These are phyloP conservation scores for Hypselothyrea guttata DNA, from an alignment of 2,888 invertebrate genomes.

Conservation along the genomic window DNA sequence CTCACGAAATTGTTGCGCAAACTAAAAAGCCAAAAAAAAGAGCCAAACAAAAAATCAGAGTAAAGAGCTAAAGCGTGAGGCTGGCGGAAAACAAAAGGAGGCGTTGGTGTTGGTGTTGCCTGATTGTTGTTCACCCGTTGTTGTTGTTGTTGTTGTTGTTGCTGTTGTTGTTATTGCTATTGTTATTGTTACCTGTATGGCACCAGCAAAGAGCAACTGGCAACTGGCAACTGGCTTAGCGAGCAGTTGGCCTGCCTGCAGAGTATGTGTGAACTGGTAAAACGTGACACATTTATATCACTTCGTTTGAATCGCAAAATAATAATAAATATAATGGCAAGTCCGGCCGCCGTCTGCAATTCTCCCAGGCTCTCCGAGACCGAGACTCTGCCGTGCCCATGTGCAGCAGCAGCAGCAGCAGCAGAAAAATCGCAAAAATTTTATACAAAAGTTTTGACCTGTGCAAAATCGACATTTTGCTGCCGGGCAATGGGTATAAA, in stretches of 20 bases:
- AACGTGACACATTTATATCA: slow-evolving; percentile 82
- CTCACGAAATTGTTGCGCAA: slow-evolving; percentile 80
- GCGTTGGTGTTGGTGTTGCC: slow-evolving; percentile 77
- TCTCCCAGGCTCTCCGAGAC: slow-evolving; percentile 46
- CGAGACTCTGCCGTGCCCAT: slow-evolving; percentile 64
- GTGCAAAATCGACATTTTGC: slow-evolving; percentile 64
- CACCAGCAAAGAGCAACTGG: slow-evolving; percentile 22
- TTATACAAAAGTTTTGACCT: slow-evolving; percentile 49
- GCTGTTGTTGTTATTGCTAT: slow-evolving; percentile 26
- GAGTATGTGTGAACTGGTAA: slow-evolving; percentile 82
- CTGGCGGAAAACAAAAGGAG: slow-evolving; percentile 74
- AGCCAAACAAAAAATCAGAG: slow-evolving; percentile 62
- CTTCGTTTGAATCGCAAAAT: slow-evolving; percentile 81
- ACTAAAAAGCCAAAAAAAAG: slow-evolving; percentile 57
- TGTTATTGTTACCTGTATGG: slow-evolving; percentile 68
- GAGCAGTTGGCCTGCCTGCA: slow-evolving; percentile 53
- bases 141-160: slow-evolving; percentile 28
- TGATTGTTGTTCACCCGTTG: slow-evolving; percentile 57
- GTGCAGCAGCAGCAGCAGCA: slow-evolving; percentile 36
- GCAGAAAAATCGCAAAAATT: slow-evolving; percentile 24
- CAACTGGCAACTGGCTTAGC: slow-evolving; percentile 21
- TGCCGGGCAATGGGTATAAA: slow-evolving; percentile 54
- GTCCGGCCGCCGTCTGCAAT: slow-evolving; percentile 34
- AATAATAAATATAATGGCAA: slow-evolving; percentile 78
- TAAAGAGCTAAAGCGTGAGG: slow-evolving; percentile 75